Evolutionary conservation across 2,888 invertebrate species (phyloP).

Genomic region (Malacosoma neustria): DNA sequence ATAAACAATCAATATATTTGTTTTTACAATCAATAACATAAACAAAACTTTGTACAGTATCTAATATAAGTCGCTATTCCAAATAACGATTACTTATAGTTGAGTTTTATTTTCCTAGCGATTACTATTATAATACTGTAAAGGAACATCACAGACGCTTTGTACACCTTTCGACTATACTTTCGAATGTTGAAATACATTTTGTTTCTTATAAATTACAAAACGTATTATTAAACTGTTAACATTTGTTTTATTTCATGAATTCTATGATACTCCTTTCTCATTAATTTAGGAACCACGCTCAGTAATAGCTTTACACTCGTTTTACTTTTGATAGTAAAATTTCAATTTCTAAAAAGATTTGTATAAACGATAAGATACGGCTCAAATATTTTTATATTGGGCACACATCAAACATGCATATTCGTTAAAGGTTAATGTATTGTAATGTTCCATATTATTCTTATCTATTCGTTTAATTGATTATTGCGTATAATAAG

Average conservation of each 20-base stretch:
- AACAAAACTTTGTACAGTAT: constrained; percentile 45
- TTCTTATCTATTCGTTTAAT: no score
- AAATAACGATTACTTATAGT: constrained; percentile 6
- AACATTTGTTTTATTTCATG: background rate
- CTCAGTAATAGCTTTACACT: no score
- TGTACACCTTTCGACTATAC: constrained; percentile 16
- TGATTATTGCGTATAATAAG: no score
- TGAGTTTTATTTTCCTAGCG: constrained; percentile 26
- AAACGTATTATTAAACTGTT: background rate
- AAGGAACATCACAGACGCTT: constrained; percentile 56
- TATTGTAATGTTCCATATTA: no score
- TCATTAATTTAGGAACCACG: background rate
- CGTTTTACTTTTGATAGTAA: no score
- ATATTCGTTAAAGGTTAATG: no score
- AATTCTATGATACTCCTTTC: background rate
- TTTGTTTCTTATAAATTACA: no score
- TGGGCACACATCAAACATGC: no score
- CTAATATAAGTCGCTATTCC: constrained; percentile 22
- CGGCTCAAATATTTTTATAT: no score
- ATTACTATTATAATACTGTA: constrained; percentile 45
- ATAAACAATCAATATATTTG: constrained; percentile 18
- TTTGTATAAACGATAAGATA: no score
- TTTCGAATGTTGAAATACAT: background rate
- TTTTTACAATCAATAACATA: constrained; percentile 24
- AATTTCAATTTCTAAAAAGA: no score